Evolutionary conservation across 2,797 vertebrate species (phyloP), one percentile per base, ranked within the genome.

Genomic region (Myotis findleyi): DNA sequence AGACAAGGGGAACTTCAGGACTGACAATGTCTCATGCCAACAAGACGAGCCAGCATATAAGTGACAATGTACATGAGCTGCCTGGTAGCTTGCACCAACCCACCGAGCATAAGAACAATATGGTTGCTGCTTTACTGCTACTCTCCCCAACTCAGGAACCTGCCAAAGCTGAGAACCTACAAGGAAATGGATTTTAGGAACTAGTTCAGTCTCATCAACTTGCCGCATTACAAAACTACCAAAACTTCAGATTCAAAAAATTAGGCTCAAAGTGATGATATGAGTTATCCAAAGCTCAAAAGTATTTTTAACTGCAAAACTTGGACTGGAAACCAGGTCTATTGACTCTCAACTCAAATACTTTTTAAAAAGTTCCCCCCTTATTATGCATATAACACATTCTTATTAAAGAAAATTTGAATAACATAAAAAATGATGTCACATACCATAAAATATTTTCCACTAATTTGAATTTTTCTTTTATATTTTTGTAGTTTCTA

Each of bases 141-240:
- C n/a, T 18, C 13, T 13, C 41, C 44, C 36, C 14, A 36, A 49
- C n/a, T 49, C 8, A 6, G 27, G 72, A 75, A 66, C 16, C 36
- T 14, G 55, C 6, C 73, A 69, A 25, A 69, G 20, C n/a, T 66
- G 79, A 18, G 66, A 79, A 64, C 59, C 85, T 12, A 49, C 6
- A 88, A 87, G 76, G 30, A 83, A 93, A 71, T 5, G 30, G 7
- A 68, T 87, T 89, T 89, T 84, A 84, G 86, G 76, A 80, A 76
- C 72, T 36, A 57, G 47, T 44, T 80, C 4, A 33, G 11, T 89
- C 59, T 95, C 44, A 51, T 79, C n/a, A 84, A 10, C 7, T 21
- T 79, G 79, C 66, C 25, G 41, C 33, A 36, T 57, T 85, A 16
- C n/a, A 90, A 80, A 95, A 33, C 66, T 20, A 79, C n/a, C 8